A percentile compares a stretch with the other conserved stretches of the same genome.
Conservation (phyloP, 1,140 invertebrate species). For the Hirudo medicinalis region DNA sequence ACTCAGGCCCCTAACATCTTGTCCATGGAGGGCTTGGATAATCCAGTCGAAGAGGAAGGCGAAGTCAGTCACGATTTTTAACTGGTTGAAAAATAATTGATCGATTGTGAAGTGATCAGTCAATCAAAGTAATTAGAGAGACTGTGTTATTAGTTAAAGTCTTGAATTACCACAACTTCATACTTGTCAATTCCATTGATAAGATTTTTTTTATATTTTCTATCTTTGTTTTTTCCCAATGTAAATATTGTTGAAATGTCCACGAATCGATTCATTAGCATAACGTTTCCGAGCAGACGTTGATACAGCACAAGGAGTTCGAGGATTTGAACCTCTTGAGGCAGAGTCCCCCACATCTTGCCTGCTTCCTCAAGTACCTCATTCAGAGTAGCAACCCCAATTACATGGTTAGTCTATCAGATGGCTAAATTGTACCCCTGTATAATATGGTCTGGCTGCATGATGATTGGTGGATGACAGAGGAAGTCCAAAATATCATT, state of each 20-base stretch:
- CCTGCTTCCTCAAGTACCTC: constrained; percentile 9
- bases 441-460: too few relatives aligned
- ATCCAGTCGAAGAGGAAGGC: neutral
- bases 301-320: neutral
- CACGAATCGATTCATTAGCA: neutral
- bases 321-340: neutral
- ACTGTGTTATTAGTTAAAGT: too few relatives aligned
- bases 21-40: constrained; percentile 6
- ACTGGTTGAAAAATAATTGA: neutral
- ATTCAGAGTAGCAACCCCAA: neutral
- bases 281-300: neutral
- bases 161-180: too few relatives aligned
- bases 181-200: too few relatives aligned
- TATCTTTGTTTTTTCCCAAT: too few relatives aligned
- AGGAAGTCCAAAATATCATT: too few relatives aligned
- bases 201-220: too few relatives aligned
- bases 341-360: neutral
- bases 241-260: too few relatives aligned
- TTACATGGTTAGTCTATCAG: constrained; percentile 1
- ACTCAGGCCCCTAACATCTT: neutral
- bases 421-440: neutral
- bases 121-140: too few relatives aligned
- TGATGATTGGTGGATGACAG: too few relatives aligned
- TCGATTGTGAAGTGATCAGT: too few relatives aligned
- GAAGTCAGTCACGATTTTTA: neutral